Conservation (phyloP, 2,888 invertebrate genomes). For the Luffia ferchaultella region DNA sequence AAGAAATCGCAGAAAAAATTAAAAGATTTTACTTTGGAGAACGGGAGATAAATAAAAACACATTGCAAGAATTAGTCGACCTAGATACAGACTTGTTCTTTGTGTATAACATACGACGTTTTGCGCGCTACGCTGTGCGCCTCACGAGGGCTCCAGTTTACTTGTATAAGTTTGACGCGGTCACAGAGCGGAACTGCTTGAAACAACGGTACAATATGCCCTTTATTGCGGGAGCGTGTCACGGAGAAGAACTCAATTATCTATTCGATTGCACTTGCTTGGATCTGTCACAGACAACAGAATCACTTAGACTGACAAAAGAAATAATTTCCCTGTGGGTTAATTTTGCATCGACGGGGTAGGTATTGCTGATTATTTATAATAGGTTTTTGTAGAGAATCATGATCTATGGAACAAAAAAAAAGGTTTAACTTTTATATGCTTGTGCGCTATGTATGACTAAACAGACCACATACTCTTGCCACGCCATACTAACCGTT, state of each 20-base stretch:
- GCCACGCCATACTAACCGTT: no score
- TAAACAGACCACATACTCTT: no score
- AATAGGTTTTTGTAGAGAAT: background rate
- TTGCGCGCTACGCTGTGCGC: constrained; percentile 32
- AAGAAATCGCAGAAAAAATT: constrained; percentile 31
- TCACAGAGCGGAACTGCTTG: constrained; percentile 44
- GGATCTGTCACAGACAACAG: constrained; percentile 38
- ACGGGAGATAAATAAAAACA: constrained; percentile 27
- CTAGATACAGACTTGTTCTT: constrained; percentile 42
- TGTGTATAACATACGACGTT: constrained; percentile 39
- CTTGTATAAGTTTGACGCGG: constrained; percentile 42
- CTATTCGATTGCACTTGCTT: constrained; percentile 41
- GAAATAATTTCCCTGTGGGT: constrained; percentile 40
- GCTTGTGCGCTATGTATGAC: no score
- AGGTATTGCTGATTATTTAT: no score
- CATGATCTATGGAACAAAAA: background rate
- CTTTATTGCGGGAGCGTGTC: constrained; percentile 39
- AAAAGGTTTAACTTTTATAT: no score
- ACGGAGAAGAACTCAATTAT: constrained; percentile 47
- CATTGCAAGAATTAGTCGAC: constrained; percentile 31
- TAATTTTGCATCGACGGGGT: constrained; percentile 46
- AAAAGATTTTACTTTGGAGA: constrained; percentile 39
- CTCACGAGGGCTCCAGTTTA: constrained; percentile 30
- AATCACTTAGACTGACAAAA: constrained; percentile 31
- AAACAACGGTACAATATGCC: constrained; percentile 45